Conservation (phyloP, 1,140 invertebrate species). For the Idris sp. region DNA sequence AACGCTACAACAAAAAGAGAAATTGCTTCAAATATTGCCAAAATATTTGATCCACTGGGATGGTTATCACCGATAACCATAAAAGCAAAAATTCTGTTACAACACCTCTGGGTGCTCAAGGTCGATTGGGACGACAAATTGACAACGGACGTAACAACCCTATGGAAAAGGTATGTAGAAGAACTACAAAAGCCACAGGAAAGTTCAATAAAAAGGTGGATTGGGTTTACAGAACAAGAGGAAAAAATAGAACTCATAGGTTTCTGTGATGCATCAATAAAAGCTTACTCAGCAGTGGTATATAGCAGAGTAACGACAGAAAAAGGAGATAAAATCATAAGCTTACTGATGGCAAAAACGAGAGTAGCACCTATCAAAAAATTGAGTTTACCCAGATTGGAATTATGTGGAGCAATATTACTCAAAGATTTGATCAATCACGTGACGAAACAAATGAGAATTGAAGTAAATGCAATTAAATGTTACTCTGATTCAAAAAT, state of each 20-base stretch:
- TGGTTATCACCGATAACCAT: neutral
- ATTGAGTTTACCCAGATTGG: neutral
- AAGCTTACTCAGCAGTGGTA: neutral
- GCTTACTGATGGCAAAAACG: too few species aligned
- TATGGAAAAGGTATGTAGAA: too few species aligned
- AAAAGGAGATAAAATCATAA: neutral
- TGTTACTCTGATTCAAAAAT: conserved; percentile 6
- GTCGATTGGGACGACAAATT: conserved; percentile 1
- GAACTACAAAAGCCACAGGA: too few species aligned
- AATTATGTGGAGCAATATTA: conserved; percentile 2
- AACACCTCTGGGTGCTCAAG: conserved; percentile 1
- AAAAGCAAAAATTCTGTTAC: neutral
- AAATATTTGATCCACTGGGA: neutral
- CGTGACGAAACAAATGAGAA: neutral
- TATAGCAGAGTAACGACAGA: neutral
- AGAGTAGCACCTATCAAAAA: neutral
- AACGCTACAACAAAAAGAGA: too few species aligned
- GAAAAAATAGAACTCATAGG: neutral
- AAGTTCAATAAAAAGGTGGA: neutral
- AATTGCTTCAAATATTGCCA: too few species aligned
- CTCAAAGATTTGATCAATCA: neutral
- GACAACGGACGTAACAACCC: too few species aligned
- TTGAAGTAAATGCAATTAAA: neutral
- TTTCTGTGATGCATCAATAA: neutral
- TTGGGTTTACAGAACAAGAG: neutral